Evolutionary conservation across 2,888 invertebrate genomes (phyloP).

Genomic region (Neria commutata): DNA sequence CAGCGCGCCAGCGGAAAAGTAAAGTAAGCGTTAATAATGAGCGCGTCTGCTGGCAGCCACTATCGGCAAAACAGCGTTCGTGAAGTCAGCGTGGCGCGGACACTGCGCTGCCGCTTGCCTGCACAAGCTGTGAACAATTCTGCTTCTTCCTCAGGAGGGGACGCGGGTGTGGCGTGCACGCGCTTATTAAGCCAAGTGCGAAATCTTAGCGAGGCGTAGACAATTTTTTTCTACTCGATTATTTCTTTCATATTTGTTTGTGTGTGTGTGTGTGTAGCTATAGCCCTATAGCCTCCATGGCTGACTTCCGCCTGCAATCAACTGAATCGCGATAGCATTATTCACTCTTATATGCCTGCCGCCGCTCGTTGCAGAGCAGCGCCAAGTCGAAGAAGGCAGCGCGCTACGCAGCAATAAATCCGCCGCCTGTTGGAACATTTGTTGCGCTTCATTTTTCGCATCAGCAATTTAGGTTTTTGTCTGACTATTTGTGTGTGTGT

Average conservation of each 20-base stretch:
- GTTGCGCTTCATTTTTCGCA: constrained; percentile 9
- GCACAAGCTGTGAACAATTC: constrained; percentile 1
- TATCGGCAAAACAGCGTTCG: not conserved
- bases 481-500: too few relatives aligned
- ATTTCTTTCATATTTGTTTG: too few relatives aligned
- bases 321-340: constrained; percentile 5
- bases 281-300: too few relatives aligned
- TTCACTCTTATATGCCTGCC: not conserved
- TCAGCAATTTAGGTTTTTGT: not conserved
- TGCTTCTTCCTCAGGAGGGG: too few relatives aligned
- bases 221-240: not conserved
- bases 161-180: not conserved
- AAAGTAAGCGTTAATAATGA: constrained; percentile 3
- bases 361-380: not conserved
- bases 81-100: not conserved
- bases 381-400: not conserved
- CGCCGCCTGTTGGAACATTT: constrained; percentile 1
- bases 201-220: constrained; percentile 1
- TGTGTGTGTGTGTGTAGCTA: too few relatives aligned
- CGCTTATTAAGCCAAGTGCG: not conserved
- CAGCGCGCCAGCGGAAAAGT: too few relatives aligned
- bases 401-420: not conserved
- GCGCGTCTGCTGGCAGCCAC: not conserved
- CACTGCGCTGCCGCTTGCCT: not conserved
- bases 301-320: not conserved